Evolutionary conservation across 2,888 invertebrate genomes (phyloP).

Genomic region (Hyalella azteca): DNA sequence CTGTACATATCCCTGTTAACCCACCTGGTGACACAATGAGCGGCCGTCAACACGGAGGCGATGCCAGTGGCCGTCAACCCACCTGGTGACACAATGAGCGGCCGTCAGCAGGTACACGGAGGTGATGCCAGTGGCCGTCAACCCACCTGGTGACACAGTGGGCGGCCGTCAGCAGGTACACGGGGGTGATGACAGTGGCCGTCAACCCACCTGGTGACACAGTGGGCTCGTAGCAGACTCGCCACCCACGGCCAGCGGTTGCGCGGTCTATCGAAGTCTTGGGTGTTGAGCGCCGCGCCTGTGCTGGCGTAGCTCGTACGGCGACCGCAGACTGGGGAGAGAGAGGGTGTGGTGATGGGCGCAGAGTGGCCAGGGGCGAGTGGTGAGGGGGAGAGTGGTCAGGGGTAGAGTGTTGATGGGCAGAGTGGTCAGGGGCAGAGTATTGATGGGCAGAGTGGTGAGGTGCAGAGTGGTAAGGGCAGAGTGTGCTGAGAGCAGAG

Average conservation of each 20-base stretch:
- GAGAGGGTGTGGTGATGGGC: no score
- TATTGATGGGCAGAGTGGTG: no score
- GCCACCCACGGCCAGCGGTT: conserved; percentile 48
- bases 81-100: conserved; percentile 49
- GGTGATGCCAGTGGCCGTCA: conserved; percentile 35
- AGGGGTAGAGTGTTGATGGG: no score
- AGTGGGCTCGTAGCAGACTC: conserved; percentile 25
- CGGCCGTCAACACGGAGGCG: no score
- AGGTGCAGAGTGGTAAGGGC: no score
- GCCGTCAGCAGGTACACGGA: conserved; percentile 46
- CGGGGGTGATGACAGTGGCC: conserved; percentile 43
- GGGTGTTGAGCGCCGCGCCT: neutral
- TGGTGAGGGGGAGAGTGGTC: no score
- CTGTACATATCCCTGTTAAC: no score
- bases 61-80: conserved; percentile 35
- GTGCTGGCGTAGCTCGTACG: conserved; percentile 39
- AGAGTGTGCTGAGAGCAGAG: no score
- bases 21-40: no score
- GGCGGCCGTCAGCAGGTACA: conserved; percentile 48
- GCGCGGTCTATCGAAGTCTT: neutral
- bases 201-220: conserved; percentile 40
- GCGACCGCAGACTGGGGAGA: conserved; percentile 46
- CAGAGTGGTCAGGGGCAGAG: no score
- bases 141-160: conserved; percentile 47
- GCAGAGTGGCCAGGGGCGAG: no score